phyloP scores from a whole-genome alignment of 1,140 invertebrate species.

The Sinonovacula constricta region DNA sequence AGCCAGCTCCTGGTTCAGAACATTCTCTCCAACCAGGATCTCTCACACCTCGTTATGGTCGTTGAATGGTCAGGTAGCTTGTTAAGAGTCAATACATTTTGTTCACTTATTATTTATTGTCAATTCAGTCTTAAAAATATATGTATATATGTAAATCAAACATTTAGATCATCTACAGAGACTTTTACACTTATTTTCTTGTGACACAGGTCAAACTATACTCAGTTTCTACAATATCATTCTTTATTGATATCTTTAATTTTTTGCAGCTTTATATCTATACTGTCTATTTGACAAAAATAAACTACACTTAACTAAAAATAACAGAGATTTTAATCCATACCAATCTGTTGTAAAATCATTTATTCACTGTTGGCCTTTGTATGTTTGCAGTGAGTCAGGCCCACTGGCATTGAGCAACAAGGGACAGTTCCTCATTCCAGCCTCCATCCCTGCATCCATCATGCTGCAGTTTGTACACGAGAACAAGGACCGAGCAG shows the following conservation, averaged over 20 bases:
- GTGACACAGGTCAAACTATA: too few relatives aligned
- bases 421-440: slow-evolving; percentile 68
- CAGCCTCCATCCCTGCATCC: slow-evolving; percentile 69
- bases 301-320: background rate
- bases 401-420: slow-evolving; percentile 69
- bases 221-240: too few relatives aligned
- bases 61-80: too few relatives aligned
- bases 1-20: slow-evolving; percentile 60
- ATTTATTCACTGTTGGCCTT: background rate
- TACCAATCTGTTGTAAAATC: background rate
- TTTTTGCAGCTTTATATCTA: too few relatives aligned
- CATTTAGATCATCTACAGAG: too few relatives aligned
- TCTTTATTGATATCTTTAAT: too few relatives aligned
- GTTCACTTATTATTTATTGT: too few relatives aligned
- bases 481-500: slow-evolving; percentile 60
- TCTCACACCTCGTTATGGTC: slow-evolving; percentile 67
- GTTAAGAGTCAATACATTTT: too few relatives aligned
- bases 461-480: slow-evolving; percentile 69
- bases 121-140: too few relatives aligned
- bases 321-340: background rate
- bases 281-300: background rate
- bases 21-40: slow-evolving; percentile 55
- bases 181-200: too few relatives aligned
- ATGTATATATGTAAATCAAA: too few relatives aligned
- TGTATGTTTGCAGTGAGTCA: slow-evolving; percentile 67